A percentile compares a stretch with the other conserved stretches of the same genome.
Evolutionary conservation across 2,113 vertebrate species (phyloP).

Genomic region (Loxodonta africana): DNA sequence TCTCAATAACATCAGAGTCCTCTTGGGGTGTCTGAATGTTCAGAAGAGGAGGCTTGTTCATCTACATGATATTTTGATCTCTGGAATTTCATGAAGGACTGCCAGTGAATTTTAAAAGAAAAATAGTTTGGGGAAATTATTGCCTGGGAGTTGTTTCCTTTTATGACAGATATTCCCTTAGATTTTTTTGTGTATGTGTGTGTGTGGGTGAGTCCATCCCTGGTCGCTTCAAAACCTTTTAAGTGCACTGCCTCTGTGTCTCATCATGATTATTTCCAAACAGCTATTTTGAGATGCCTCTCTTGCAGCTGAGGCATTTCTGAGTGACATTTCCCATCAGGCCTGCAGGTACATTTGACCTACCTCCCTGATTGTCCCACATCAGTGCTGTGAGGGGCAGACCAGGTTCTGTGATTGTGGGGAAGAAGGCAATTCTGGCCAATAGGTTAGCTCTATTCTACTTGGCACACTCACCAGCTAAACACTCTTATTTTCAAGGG

Average conservation of each 20-base stretch:
- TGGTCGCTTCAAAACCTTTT: slow-evolving; percentile 52
- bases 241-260: slow-evolving; percentile 64
- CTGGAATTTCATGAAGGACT: not conserved
- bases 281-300: slow-evolving; percentile 52
- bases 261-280: slow-evolving; percentile 73
- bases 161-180: not conserved
- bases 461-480: not conserved
- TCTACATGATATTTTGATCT: not conserved
- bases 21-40: slow-evolving; percentile 19
- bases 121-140: not conserved
- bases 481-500: slow-evolving; percentile 64
- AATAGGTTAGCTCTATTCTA: not conserved
- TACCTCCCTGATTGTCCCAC: not conserved
- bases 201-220: not conserved
- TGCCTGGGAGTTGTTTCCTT: not conserved
- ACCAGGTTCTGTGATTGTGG: not conserved
- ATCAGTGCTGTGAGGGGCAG: not conserved
- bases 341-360: slow-evolving; percentile 22
- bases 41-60: not conserved
- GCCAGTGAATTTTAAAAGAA: slow-evolving; percentile 33
- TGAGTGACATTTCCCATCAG: slow-evolving; percentile 78
- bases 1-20: not conserved
- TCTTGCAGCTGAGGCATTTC: slow-evolving; percentile 57
- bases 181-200: not conserved
- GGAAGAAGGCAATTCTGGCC: not conserved